Evolutionary conservation across 23 tunicate genomes (phyloP).

Genomic region (Pegea sp.): DNA sequence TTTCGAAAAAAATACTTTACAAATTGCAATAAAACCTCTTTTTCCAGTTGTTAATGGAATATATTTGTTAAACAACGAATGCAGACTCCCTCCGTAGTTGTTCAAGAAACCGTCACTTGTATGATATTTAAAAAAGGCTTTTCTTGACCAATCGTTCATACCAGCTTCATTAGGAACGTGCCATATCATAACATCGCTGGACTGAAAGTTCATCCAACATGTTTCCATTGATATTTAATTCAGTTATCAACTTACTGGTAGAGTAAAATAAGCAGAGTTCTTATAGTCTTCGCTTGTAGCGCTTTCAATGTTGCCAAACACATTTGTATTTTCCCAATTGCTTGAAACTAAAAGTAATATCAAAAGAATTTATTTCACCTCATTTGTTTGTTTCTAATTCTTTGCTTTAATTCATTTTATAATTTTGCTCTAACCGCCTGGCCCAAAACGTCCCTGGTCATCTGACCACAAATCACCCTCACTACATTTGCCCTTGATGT

Average conservation of each 20-base stretch:
- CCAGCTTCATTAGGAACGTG: constrained; percentile 77
- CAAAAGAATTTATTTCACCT: no score
- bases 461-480: constrained; percentile 65
- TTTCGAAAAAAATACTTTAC: no score
- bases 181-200: constrained; percentile 84
- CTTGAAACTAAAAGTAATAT: constrained; percentile 8
- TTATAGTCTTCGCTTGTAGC: constrained; percentile 76
- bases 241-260: constrained; percentile 15
- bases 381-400: no score
- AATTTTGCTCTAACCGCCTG: neutral
- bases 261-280: constrained; percentile 33
- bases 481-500: constrained; percentile 59
- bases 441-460: constrained; percentile 15
- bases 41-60: no score
- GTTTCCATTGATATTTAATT: no score
- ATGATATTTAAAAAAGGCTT: constrained; percentile 63
- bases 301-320: constrained; percentile 33
- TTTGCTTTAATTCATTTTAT: no score
- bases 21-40: no score
- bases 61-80: constrained; percentile 51
- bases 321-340: constrained; percentile 49
- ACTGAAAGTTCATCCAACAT: constrained; percentile 24
- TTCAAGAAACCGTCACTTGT: constrained; percentile 36
- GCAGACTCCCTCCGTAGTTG: constrained; percentile 54
- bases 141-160: constrained; percentile 19